Base-by-base conservation (phyloP, 1,140 invertebrate genomes). In the Lutraria rhynchaena region DNA sequence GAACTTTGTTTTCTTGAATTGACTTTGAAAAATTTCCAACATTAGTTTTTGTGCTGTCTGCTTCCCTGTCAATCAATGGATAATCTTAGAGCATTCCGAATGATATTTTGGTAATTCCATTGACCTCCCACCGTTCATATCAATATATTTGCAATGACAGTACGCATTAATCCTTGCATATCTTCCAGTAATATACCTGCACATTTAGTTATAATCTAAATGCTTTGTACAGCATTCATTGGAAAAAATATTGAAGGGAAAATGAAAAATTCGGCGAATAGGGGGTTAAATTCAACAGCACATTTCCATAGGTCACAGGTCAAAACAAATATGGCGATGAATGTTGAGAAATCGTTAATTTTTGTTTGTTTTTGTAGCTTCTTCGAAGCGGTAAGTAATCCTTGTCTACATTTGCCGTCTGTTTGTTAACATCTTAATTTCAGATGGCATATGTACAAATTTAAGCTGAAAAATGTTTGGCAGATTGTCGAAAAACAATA, bases 11-110 rank as follows among this genome's bases (percentile, higher is more conserved):
- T 65, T 27, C 37, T 24, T 24, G 3, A 27, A 27, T 65, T 65
- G 41, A 44, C 41, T 65, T 46, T 44, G 61, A 65, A 24, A 46
- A 65, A 44, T 44, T 65, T 65, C 61, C 41, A 15, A 46, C 61
- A 65, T 65, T 46, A 44, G 29, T 65, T 61, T 65, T 65, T 65
- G 22, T 65, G 61, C 61, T 65, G 41, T 35, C 61, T 65, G 61
- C 41, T 27, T 55, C 17, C 24, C 7, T 11, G 7, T 37, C 27
- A 65, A 19, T 24, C 1, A 65, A 44, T 46, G 35, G 61, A 22
- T 19, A 22, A 46, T 24, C 15, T 9, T 1, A 19, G 41, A 65
- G 61, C 24, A 46, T 65, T 65, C 61, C 61, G 61, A 65, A 3
- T 46, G 41, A 46, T 65, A 65, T 65, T 65, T 65, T 7, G 37